phyloP scores from a whole-genome alignment of 2,888 invertebrate genomes.

The Pteria penguin region DNA sequence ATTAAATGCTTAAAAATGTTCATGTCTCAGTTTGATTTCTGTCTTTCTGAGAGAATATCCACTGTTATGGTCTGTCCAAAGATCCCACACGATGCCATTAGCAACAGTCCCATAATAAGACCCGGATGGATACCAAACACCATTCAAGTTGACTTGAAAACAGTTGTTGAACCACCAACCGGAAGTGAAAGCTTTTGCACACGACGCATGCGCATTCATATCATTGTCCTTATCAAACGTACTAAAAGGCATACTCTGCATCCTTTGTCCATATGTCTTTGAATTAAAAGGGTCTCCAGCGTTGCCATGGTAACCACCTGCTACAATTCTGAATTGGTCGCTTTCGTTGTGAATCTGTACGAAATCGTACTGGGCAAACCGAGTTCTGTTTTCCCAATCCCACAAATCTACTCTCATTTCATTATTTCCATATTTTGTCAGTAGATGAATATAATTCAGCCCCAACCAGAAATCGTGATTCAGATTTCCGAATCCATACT shows the following conservation, averaged over 20 bases:
- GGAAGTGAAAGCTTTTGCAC: slow-evolving; percentile 47
- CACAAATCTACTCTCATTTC: slow-evolving; percentile 45
- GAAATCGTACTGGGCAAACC: slow-evolving; percentile 47
- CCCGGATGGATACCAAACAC: slow-evolving; percentile 48
- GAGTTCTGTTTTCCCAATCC: slow-evolving; percentile 41
- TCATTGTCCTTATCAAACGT: slow-evolving; percentile 55
- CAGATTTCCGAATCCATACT: slow-evolving; percentile 48
- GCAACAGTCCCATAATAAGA: slow-evolving; percentile 40
- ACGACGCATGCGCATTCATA: slow-evolving; percentile 43
- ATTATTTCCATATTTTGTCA: slow-evolving; percentile 54
- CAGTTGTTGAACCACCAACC: slow-evolving; percentile 58
- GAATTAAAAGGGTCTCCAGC: slow-evolving; percentile 53
- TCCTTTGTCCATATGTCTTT: slow-evolving; percentile 33
- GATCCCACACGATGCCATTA: slow-evolving; percentile 52
- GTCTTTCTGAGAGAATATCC: slow-evolving; percentile 46
- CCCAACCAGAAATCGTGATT: slow-evolving; percentile 56
- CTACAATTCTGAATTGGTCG: slow-evolving; percentile 47
- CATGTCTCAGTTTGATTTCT: slow-evolving; percentile 50
- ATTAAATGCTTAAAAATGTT: slow-evolving; percentile 18
- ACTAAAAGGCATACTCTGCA: slow-evolving; percentile 53
- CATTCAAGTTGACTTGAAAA: slow-evolving; percentile 48
- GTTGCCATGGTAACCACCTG: slow-evolving; percentile 46
- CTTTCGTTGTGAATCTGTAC: slow-evolving; percentile 41
- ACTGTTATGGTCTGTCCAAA: slow-evolving; percentile 44
- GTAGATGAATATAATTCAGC: slow-evolving; percentile 47